Base-by-base conservation (phyloP, 2,797 vertebrate species). In the Holocentrus rufus region DNA sequence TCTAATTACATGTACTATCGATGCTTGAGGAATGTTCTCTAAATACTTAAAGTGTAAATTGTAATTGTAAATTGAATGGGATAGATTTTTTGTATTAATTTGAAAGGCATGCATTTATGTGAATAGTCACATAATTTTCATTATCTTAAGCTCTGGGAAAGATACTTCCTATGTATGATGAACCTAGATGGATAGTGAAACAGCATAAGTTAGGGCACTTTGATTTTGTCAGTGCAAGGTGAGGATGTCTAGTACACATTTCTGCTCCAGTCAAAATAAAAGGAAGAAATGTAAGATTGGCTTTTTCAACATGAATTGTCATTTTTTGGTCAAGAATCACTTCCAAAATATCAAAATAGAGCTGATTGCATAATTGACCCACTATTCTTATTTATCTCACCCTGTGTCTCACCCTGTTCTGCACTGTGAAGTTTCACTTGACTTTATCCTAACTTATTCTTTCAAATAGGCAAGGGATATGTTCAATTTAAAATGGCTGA, bases 261-360 rank as follows among this genome's bases (percentile, higher is more conserved):
- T 58, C 25, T 42, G 50, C 53, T 58, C 70, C 44, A 30, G 0
- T 72, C 72, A 39, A 79, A 71, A 74, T 64, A 70, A 75, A 82
- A 50, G 50, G 5, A 2, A 53, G 20, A 53, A 53, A 22, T 10
- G 20, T 53, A 13, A 15, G 62, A 63, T 75, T 80, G 46, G 47
- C 61, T 76, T 77, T 69, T 52, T 60, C 62, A 44, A 54, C 61
- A 65, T 71, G 69, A 54, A 34, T 65, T 27, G 62, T 60, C 63
- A 69, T 77, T 83, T 74, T 85, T 73, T 75, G 54, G 20, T n/a
- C n/a, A n/a, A n/a, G n/a, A n/a, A n/a, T n/a, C n/a, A n/a, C n/a
- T n/a, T n/a, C n/a, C n/a, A n/a, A n/a, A n/a, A n/a, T n/a, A n/a
- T n/a, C n/a, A n/a, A n/a, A n/a, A n/a, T n/a, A n/a, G n/a, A 17